Percentiles rank a stretch among this genome's conserved stretches.
phyloP scores from a whole-genome alignment of 1,140 invertebrate genomes.

The Lucilia sericata region DNA sequence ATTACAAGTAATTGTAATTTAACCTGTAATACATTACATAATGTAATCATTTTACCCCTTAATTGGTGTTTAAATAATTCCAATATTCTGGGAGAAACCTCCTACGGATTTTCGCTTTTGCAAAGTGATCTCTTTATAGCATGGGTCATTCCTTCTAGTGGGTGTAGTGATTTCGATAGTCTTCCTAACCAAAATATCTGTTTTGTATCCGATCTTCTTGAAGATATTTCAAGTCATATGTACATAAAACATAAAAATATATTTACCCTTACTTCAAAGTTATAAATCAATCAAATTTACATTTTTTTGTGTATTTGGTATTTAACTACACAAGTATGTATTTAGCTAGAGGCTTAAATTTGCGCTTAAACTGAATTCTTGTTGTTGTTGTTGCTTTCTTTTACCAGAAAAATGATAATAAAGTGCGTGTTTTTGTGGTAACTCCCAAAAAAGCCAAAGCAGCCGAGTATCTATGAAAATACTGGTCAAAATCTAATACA shows the following conservation, averaged over 20 bases:
- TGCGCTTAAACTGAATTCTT: slow-evolving; percentile 37
- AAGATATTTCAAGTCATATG: background rate
- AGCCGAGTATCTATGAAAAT: background rate
- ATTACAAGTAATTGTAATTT: too few relatives aligned
- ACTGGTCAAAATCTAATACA: background rate
- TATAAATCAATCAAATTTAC: slow-evolving; percentile 64
- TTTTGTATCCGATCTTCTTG: background rate
- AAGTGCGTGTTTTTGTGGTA: slow-evolving; percentile 40
- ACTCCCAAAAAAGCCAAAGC: slow-evolving; percentile 24
- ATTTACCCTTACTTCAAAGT: slow-evolving; percentile 48
- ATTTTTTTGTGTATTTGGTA: slow-evolving; percentile 10
- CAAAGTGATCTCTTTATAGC: too few relatives aligned
- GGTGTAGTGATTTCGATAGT: too few relatives aligned
- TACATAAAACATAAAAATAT: too few relatives aligned
- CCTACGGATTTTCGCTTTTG: too few relatives aligned
- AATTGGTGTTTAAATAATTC: too few relatives aligned
- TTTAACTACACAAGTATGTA: slow-evolving; percentile 52
- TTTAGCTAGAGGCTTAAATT: slow-evolving; percentile 51
- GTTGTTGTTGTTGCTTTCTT: background rate
- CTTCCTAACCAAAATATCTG: too few relatives aligned
- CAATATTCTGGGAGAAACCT: too few relatives aligned
- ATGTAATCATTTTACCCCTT: too few relatives aligned
- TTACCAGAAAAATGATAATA: slow-evolving; percentile 17
- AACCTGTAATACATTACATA: too few relatives aligned
- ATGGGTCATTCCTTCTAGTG: too few relatives aligned